Evolutionary conservation across 2,888 invertebrate species (phyloP), one percentile per base, ranked within the genome.

Genomic region (Tetragonula carbonaria): DNA sequence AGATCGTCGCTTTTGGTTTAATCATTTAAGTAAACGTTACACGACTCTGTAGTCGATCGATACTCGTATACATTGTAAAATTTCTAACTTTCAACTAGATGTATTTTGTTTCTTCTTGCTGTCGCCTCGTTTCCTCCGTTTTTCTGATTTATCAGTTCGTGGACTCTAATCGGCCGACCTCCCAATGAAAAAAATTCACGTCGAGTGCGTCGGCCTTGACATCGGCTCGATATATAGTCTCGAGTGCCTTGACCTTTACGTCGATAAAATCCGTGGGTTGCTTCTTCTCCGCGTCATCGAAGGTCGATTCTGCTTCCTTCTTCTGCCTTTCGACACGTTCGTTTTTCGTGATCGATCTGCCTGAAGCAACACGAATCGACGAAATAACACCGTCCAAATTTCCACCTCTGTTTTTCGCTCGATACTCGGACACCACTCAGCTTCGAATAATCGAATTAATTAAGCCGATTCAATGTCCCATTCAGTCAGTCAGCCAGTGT

Each of bases 211-310:
- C 80, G 82, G 62, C 88, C 88, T 88, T 89, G 88, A 87, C 88
- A 88, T 23, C 82, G 59, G 59, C 78, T 78, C 82, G 77, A 84
- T 85, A 82, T 67, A 63, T 63, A 74, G 78, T 68, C 63, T 73
- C 79, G 82, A 76, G 86, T 82, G 74, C 87, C 87, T 89, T 88
- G 88, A 87, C 87, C 88, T 89, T 88, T 89, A 76, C 79, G 66
- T 59, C 78, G 77, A 78, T 78, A 78, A 45, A 78, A 80, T 85
- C 78, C 81, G 84, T 86, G 78, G 80, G 79, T 84, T 74, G 83
- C 68, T 78, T 87, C 87, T 85, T 87, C 85, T 59, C 65, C 66
- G 77, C 75, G 68, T 79, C 78, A 72, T 75, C 80, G 83, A 83
- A 68, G 83, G 75, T 80, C 81, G 72, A 80, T 59, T 62, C 63